phyloP scores from a whole-genome alignment of 92 coral and sea anemone genomes.

The Micromussa lordhowensis region DNA sequence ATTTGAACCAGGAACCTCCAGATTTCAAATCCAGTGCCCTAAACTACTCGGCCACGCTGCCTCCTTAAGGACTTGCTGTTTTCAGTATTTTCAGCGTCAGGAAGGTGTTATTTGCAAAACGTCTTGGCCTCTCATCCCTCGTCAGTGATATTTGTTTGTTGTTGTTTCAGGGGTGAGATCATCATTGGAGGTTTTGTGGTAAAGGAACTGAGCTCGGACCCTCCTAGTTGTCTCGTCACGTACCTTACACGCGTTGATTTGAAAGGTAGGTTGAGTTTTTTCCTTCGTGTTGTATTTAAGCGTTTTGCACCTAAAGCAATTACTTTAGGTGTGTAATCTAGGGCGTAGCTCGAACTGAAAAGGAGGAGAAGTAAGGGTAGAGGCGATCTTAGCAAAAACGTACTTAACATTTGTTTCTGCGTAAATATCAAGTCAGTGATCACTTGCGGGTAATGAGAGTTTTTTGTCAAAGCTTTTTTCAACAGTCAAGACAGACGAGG shows the following conservation, averaged over 20 bases:
- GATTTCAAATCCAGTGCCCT: no score
- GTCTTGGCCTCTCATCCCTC: not conserved
- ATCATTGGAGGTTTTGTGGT: conserved; percentile 79
- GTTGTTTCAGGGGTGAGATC: conserved; percentile 79
- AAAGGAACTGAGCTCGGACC: conserved; percentile 85
- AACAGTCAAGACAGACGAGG: no score
- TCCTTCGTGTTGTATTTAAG: not conserved
- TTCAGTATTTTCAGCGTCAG: not conserved
- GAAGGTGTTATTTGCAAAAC: not conserved
- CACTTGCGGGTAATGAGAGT: no score
- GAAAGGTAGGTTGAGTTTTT: conserved; percentile 60
- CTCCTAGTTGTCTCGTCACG: conserved; percentile 83
- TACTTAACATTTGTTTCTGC: not conserved
- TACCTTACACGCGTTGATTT: conserved; percentile 88
- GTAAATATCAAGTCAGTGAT: not conserved
- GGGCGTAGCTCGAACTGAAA: not conserved
- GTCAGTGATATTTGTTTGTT: not conserved
- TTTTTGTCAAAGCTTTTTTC: no score
- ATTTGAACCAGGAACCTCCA: no score
- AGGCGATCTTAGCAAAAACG: not conserved
- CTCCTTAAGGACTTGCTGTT: no score
- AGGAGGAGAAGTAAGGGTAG: not conserved
- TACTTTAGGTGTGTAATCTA: not conserved
- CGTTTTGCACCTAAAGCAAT: not conserved
- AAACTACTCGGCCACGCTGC: no score